phyloP scores from a whole-genome alignment of 2,113 vertebrate species.

The Pomatorhinus ruficollis region DNA sequence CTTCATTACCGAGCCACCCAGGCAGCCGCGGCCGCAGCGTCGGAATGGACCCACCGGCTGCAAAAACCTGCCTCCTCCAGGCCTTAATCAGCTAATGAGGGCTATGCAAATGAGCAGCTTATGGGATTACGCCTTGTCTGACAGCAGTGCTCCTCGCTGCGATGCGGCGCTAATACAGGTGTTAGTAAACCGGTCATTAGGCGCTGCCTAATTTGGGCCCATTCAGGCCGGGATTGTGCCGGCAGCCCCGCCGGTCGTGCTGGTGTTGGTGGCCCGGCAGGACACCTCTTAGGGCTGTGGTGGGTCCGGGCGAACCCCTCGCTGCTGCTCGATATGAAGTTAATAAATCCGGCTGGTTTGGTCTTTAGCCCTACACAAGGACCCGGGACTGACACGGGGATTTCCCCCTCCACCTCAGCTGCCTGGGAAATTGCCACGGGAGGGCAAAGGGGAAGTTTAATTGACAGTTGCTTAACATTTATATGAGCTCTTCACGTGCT shows the following conservation, averaged over 20 bases:
- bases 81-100: constrained; percentile 85
- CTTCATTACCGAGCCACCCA: constrained; percentile 94
- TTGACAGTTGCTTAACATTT: neutral
- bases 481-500: neutral
- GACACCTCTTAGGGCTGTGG: constrained; percentile 84
- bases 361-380: constrained; percentile 20
- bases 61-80: constrained; percentile 74
- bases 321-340: constrained; percentile 55
- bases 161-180: constrained; percentile 90
- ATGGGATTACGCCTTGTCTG: constrained; percentile 91
- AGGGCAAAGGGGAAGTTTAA: neutral
- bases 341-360: constrained; percentile 55
- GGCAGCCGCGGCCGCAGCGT: constrained; percentile 64
- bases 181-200: constrained; percentile 89
- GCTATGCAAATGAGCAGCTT: constrained; percentile 91
- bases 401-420: neutral
- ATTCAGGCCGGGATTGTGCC: constrained; percentile 79
- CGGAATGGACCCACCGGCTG: constrained; percentile 76
- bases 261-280: constrained; percentile 77
- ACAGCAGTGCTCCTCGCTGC: constrained; percentile 80
- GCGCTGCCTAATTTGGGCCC: constrained; percentile 80
- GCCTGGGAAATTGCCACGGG: constrained; percentile 67
- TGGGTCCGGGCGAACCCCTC: constrained; percentile 81
- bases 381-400: neutral
- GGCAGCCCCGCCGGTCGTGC: constrained; percentile 80